Base-by-base conservation (phyloP, 2,888 invertebrate species). In the Parascotia fuliginaria region DNA sequence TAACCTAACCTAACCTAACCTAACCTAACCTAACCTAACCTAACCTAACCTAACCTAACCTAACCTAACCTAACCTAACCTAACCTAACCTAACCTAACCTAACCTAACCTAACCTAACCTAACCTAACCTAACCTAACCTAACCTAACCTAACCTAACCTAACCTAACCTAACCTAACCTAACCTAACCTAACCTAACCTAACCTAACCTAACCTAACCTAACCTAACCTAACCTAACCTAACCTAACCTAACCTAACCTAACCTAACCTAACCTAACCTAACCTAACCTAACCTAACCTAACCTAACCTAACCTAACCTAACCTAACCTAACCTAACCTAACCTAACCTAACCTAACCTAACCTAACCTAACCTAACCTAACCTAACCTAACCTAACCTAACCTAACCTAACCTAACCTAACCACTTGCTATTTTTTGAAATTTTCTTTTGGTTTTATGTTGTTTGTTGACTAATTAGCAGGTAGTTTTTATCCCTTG, bases 281-380 rank as follows among this genome's bases (percentile, higher is more conserved):
- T 54, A 45, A 49, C 46, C 49, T 49, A 45, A 38, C 29, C 29
- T 29, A 29, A 29, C 29, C 29, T 29, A 15, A 9, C 7, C 29
- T 31, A 15, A 15, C 11, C n/a, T 28, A 29, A 24, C 31, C 12
- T 22, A 42, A 32, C 33, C 16, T 15, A 33, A 16, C 42, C 15
- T 16, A 16, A 11, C 37, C 36, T 16, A 15, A 29, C 29, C 29
- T 29, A 29, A 29, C 29, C 29, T 53, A 53, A 53, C 53, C 53
- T 53, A 53, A 53, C 53, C 53, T 36, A 36, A 36, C 36, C 36
- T 36, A 36, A 46, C 57, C 57, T 57, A 52, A 52, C 56, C 49
- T 59, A 55, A 55, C 58, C 58, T 58, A 46, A 52, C 49, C 47
- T 47, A 47, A 53, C 57, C 57, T 49, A 49, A 46, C 49, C 57